phyloP scores from a whole-genome alignment of 2,888 invertebrate species.

The Chydorus sphaericus region DNA sequence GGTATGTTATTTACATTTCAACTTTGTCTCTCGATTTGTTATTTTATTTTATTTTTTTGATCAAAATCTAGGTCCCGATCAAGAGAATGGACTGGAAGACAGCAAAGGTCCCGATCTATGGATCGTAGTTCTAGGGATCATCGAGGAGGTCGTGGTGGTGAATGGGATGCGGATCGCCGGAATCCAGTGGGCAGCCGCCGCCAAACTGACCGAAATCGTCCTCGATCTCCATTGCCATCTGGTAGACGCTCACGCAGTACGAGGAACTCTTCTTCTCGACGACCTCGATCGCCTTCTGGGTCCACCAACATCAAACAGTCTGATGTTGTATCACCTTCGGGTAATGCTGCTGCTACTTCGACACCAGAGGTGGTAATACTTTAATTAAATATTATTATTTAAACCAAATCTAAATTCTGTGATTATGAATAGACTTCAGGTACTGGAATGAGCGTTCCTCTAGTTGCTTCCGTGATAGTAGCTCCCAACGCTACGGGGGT shows the following conservation, averaged over 20 bases:
- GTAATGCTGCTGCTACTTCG: background rate
- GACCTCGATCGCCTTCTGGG: background rate
- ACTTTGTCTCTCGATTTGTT: too few species aligned
- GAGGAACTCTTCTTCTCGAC: background rate
- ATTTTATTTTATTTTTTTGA: too few species aligned
- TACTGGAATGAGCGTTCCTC: background rate
- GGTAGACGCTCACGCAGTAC: background rate
- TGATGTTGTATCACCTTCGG: background rate
- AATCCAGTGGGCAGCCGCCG: background rate
- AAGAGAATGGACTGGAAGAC: too few species aligned
- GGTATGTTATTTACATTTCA: too few species aligned
- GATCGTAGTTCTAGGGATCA: conserved; percentile 42
- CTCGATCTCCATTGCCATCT: background rate
- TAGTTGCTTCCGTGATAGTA: background rate
- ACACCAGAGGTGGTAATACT: too few species aligned
- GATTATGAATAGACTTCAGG: too few species aligned
- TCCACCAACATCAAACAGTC: too few species aligned
- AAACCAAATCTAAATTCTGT: too few species aligned
- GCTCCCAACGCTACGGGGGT: background rate
- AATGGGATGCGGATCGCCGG: conserved; percentile 8
- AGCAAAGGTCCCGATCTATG: conserved; percentile 45
- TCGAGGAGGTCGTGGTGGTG: conserved; percentile 29
- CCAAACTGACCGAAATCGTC: background rate
- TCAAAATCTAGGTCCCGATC: conserved; percentile 15
- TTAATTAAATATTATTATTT: too few species aligned